These are phyloP conservation scores for Gastrophysa polygoni DNA, from an alignment of 2,888 invertebrate genomes.

Conservation along the genomic window DNA sequence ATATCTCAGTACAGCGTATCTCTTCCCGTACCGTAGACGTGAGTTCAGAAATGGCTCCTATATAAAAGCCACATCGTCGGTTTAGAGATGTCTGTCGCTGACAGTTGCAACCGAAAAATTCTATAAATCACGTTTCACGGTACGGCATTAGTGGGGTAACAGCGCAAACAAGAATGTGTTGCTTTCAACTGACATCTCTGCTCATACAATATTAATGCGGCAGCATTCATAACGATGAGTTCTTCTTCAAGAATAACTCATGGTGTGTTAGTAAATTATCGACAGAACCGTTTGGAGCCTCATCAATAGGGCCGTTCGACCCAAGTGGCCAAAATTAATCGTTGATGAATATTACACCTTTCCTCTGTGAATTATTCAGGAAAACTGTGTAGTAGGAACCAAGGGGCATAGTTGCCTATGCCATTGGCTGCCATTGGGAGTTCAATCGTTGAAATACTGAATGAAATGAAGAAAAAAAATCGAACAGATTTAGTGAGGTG, in stretches of 20 bases:
- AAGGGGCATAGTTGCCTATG: no score
- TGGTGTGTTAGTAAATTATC: no score
- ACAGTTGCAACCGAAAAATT: slow-evolving; percentile 44
- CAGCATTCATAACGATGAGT: background rate
- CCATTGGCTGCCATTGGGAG: no score
- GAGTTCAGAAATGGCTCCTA: slow-evolving; percentile 32
- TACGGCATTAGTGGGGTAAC: slow-evolving; percentile 35
- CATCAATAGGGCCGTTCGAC: no score
- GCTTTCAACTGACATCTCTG: slow-evolving; percentile 21
- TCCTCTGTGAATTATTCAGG: no score
- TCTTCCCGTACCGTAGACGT: slow-evolving; percentile 8
- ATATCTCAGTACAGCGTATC: slow-evolving; percentile 17
- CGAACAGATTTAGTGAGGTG: no score
- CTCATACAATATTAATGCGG: background rate
- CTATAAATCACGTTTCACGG: slow-evolving; percentile 40
- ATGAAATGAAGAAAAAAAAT: no score
- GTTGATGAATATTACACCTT: no score
- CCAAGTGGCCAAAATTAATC: no score
- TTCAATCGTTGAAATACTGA: no score
- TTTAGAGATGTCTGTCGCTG: slow-evolving; percentile 37
- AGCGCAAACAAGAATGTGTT: slow-evolving; percentile 35
- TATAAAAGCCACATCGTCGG: slow-evolving; percentile 35
- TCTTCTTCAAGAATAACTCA: background rate
- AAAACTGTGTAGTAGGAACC: no score
- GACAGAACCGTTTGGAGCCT: no score